These are phyloP conservation scores for Cynopterus brachyotis DNA, from an alignment of 2,113 vertebrate species.

Conservation along the genomic window DNA sequence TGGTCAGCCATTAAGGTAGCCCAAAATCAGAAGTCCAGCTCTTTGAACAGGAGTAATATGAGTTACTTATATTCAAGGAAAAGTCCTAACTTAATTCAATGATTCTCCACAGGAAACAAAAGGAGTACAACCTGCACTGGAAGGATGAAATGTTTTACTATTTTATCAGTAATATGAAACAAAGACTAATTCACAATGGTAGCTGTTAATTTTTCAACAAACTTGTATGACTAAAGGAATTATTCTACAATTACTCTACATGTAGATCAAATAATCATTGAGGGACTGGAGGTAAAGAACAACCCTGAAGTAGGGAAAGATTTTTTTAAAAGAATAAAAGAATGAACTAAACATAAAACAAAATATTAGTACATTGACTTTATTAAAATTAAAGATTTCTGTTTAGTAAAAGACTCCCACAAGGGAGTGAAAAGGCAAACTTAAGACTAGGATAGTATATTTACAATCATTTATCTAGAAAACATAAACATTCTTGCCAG, in stretches of 20 bases:
- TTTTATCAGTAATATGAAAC: slow-evolving; percentile 9
- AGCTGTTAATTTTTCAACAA: not conserved
- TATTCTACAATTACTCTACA: not conserved
- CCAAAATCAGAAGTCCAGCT: not conserved
- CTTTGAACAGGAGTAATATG: not conserved
- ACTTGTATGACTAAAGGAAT: not conserved
- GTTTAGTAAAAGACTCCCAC: not conserved
- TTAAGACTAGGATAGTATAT: not conserved
- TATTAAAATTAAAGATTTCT: not conserved
- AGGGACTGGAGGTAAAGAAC: not conserved
- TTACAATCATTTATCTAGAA: not conserved
- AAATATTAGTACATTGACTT: not conserved
- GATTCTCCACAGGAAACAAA: not conserved
- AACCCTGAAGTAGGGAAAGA: not conserved
- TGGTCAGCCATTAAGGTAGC: not conserved
- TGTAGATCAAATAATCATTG: not conserved
- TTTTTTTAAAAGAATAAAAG: not conserved
- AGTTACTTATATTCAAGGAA: not conserved
- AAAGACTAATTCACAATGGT: not conserved
- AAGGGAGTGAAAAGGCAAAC: not conserved
- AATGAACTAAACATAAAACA: not conserved
- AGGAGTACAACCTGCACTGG: not conserved
- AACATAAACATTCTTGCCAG: not conserved
- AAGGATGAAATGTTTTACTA: not conserved
- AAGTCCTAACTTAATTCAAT: not conserved